These are phyloP conservation scores for Cliona cf. orientalis DNA, from an alignment of 37 sponge, comb jelly and placozoan genomes.

Conservation along the genomic window DNA sequence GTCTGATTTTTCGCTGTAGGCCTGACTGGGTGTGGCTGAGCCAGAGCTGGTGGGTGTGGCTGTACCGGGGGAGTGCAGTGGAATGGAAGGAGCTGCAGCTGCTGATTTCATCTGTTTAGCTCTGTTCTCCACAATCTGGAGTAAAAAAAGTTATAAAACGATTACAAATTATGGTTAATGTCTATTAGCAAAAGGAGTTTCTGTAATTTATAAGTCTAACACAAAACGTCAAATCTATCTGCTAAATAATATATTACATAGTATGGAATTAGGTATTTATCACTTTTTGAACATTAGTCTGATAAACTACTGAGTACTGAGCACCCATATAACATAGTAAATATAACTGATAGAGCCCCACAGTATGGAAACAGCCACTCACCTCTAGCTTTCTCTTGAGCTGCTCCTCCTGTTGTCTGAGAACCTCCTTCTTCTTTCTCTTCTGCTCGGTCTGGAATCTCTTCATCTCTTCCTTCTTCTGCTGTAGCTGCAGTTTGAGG, in stretches of 20 bases:
- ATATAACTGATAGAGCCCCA: neutral
- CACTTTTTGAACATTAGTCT: no score
- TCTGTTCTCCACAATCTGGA: conserved; percentile 9
- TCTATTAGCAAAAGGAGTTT: no score
- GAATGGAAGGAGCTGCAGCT: neutral
- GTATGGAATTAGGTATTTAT: no score
- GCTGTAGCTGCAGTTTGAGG: conserved; percentile 60
- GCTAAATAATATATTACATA: no score
- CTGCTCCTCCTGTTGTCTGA: conserved; percentile 65
- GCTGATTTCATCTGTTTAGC: neutral
- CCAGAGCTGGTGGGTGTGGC: neutral
- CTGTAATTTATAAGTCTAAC: no score
- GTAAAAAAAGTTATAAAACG: neutral
- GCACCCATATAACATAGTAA: no score
- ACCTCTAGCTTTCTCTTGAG: conserved; percentile 68
- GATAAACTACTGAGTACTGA: no score
- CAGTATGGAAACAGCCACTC: neutral
- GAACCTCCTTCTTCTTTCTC: conserved; percentile 53
- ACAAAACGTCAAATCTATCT: no score
- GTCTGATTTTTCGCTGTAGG: neutral
- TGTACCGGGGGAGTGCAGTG: neutral
- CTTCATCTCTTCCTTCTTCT: conserved; percentile 60
- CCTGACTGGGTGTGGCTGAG: neutral
- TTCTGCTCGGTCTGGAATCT: conserved; percentile 64
- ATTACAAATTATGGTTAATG: neutral